Evolutionary conservation across 2,797 vertebrate species (phyloP), one percentile per base, ranked within the genome.

Genomic region (Nothura maculosa): DNA sequence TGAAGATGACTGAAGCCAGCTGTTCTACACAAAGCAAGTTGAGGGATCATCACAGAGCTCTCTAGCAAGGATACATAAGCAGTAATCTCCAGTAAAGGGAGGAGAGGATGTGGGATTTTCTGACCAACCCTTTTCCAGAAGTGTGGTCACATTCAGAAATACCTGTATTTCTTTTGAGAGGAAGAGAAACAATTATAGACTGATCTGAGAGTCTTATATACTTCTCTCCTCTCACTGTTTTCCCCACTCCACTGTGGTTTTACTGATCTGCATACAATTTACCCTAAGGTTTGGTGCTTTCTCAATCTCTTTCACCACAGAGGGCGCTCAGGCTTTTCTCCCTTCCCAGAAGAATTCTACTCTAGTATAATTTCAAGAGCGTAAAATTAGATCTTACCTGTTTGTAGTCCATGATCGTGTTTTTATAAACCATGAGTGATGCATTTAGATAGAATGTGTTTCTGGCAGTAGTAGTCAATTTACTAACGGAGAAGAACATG

Each of bases 321-420:
- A 79, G 74, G 12, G 72, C 52, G 72, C 36, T 18, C 9, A 14
- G 0, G 0, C 18, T 87, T 74, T 40, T 42, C 24, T 6, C 21
- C 28, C n/a, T 3, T 0, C 9, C 11, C 43, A 27, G 62, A 79
- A 36, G 45, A 45, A 63, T 55, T 62, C 12, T 63, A 4, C 43
- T 61, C 9, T 22, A 18, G 38, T 38, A 10, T 34, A 60, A 61
- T 6, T 0, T 55, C 55, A 32, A 47, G 36, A 84, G 32, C 12
- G 5, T 43, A 62, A 38, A 27, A 36, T 43, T 1, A 1, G 43
- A 7, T 69, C 6, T 40, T 3, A 1, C 0, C 0, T 50, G 2
- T 83, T 83, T 92, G 24, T 77, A 85, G 20, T 11, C 21, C 80
- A 1, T 63, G 32, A 28, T 22, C 47, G 19, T 21, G 18, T 90